phyloP scores from a whole-genome alignment of 2,888 invertebrate species.

The Drosophila basisetae region DNA sequence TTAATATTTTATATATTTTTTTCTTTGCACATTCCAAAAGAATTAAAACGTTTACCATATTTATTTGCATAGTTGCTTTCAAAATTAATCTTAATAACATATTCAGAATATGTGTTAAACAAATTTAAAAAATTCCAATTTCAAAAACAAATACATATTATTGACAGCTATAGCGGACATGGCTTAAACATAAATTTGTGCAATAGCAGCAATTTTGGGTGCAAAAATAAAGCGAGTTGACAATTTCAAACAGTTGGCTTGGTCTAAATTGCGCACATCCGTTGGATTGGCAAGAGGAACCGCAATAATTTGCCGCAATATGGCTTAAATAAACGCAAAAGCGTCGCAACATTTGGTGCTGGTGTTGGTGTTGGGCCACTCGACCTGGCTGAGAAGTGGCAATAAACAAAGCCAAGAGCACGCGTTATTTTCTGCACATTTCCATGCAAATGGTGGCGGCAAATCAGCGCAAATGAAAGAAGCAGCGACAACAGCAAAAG shows the following conservation, averaged over 20 bases:
- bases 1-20: background rate
- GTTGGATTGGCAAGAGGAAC: constrained; percentile 55
- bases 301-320: constrained; percentile 72
- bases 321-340: constrained; percentile 72
- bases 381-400: constrained; percentile 49
- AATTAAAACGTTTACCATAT: background rate
- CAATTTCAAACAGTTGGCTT: constrained; percentile 50
- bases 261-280: constrained; percentile 72
- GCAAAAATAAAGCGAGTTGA: constrained; percentile 47
- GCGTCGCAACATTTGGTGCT: constrained; percentile 19
- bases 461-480: constrained; percentile 74
- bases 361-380: constrained; percentile 27
- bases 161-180: constrained; percentile 29
- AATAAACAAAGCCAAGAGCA: constrained; percentile 75
- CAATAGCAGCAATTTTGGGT: constrained; percentile 12
- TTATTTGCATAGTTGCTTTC: constrained; percentile 10
- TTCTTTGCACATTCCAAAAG: background rate
- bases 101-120: constrained; percentile 12
- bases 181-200: constrained; percentile 36
- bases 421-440: constrained; percentile 76
- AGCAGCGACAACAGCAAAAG: constrained; percentile 36
- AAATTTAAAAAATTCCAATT: constrained; percentile 7
- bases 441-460: constrained; percentile 75
- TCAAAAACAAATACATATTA: constrained; percentile 4
- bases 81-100: constrained; percentile 19